These are phyloP conservation scores for Sebastes hopkinsi DNA, from an alignment of 2,797 vertebrate species.

Conservation along the genomic window DNA sequence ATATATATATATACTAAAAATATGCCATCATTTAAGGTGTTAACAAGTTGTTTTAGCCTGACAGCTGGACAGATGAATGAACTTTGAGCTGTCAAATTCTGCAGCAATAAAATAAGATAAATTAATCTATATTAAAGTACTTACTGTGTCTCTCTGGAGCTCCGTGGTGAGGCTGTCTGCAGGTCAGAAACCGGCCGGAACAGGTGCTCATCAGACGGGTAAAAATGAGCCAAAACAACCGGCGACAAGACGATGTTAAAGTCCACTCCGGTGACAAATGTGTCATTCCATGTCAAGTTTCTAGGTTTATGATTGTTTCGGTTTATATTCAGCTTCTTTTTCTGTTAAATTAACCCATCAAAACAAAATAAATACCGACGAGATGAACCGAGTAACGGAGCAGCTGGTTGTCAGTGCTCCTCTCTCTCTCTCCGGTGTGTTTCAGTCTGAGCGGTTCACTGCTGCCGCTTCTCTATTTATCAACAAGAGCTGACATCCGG, in stretches of 20 bases:
- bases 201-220: conserved; percentile 64
- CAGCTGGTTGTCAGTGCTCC: not conserved
- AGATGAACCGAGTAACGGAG: not conserved
- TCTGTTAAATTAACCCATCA: conserved; percentile 15
- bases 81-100: not conserved
- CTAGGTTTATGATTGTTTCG: not conserved
- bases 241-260: not conserved
- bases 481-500: not conserved
- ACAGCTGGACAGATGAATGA: too few relatives aligned
- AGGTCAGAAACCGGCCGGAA: conserved; percentile 18
- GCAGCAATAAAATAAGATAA: not conserved
- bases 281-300: conserved; percentile 56
- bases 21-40: too few relatives aligned
- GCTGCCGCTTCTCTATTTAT: not conserved
- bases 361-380: not conserved
- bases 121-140: not conserved
- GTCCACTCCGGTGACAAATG: conserved; percentile 2
- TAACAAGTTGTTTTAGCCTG: too few relatives aligned
- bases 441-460: not conserved
- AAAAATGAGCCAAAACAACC: conserved; percentile 1
- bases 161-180: conserved; percentile 63
- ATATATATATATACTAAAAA: not conserved
- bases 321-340: not conserved
- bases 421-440: not conserved
- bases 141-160: conserved; percentile 50